Evolutionary conservation across 2,888 invertebrate species (phyloP).

Genomic region (Hypsopygia costalis): DNA sequence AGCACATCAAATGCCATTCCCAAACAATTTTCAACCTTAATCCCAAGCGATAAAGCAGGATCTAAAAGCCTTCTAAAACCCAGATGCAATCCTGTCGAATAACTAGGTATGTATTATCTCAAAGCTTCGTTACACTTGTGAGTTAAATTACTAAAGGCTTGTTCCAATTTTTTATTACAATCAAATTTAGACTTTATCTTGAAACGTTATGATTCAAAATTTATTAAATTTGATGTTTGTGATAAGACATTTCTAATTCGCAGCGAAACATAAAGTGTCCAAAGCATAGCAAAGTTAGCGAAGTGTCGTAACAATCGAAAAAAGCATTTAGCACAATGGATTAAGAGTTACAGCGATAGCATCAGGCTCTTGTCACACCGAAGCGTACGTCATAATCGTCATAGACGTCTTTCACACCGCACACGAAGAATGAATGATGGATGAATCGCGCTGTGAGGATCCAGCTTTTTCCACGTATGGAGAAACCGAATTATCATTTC

Average conservation of each 20-base stretch:
- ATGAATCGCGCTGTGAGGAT: slow-evolving; percentile 60
- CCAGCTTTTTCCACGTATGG: slow-evolving; percentile 57
- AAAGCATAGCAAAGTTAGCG: slow-evolving; percentile 42
- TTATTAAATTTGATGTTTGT: not conserved
- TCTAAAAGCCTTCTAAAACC: slow-evolving; percentile 11
- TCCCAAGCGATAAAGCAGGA: slow-evolving; percentile 15
- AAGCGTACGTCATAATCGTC: slow-evolving; percentile 60
- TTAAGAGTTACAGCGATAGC: slow-evolving; percentile 34
- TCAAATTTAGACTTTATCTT: slow-evolving; percentile 8
- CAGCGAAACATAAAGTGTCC: slow-evolving; percentile 31
- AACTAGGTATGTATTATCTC: slow-evolving; percentile 41
- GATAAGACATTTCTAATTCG: slow-evolving; percentile 8
- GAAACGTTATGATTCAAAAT: not conserved
- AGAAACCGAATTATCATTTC: slow-evolving; percentile 28
- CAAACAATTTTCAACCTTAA: slow-evolving; percentile 22
- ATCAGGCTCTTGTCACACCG: slow-evolving; percentile 35
- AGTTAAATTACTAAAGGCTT: slow-evolving; percentile 10
- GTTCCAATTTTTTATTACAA: not conserved
- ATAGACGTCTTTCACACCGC: slow-evolving; percentile 67
- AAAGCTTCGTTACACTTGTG: slow-evolving; percentile 47
- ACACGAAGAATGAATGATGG: slow-evolving; percentile 67
- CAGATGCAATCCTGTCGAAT: slow-evolving; percentile 46
- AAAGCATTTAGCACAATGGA: slow-evolving; percentile 38
- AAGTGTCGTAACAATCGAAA: slow-evolving; percentile 39
- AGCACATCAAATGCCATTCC: slow-evolving; percentile 17